phyloP scores from a whole-genome alignment of 2,888 invertebrate species.

The Lasioglossum figueresi region DNA sequence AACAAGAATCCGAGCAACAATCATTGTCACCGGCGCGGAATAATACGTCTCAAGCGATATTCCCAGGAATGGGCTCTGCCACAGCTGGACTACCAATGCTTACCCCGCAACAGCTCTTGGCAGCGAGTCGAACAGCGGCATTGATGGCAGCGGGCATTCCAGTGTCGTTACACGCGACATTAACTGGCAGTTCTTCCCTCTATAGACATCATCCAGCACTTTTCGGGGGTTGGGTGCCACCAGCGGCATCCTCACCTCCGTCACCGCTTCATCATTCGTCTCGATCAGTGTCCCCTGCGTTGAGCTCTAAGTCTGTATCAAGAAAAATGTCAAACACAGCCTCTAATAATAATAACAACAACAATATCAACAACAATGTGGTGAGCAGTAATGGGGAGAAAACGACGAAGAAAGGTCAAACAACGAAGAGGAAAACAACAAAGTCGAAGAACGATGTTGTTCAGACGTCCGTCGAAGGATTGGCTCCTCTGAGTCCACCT shows the following conservation, averaged over 20 bases:
- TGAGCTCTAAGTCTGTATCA: constrained; percentile 83
- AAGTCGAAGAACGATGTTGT: constrained; percentile 83
- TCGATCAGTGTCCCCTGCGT: constrained; percentile 79
- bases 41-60: constrained; percentile 84
- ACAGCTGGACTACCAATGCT: constrained; percentile 86
- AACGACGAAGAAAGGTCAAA: constrained; percentile 80
- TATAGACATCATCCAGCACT: constrained; percentile 88
- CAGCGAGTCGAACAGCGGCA: constrained; percentile 84
- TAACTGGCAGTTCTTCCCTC: constrained; percentile 86
- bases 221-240: constrained; percentile 85
- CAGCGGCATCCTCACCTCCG: constrained; percentile 85
- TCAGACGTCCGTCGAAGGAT: constrained; percentile 73
- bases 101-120: constrained; percentile 85
- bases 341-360: constrained; percentile 79
- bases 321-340: constrained; percentile 78
- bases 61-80: constrained; percentile 82
- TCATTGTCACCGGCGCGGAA: constrained; percentile 86
- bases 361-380: constrained; percentile 80
- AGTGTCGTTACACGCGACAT: constrained; percentile 85
- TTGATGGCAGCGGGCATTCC: constrained; percentile 86
- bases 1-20: constrained; percentile 86
- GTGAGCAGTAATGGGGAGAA: constrained; percentile 78
- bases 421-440: constrained; percentile 84
- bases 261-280: constrained; percentile 83
- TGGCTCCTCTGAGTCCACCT: constrained; percentile 85